Percentiles rank a stretch among this genome's conserved stretches.
Conservation (phyloP, 2,113 vertebrate species). For the Nannobrachium achirus region DNA sequence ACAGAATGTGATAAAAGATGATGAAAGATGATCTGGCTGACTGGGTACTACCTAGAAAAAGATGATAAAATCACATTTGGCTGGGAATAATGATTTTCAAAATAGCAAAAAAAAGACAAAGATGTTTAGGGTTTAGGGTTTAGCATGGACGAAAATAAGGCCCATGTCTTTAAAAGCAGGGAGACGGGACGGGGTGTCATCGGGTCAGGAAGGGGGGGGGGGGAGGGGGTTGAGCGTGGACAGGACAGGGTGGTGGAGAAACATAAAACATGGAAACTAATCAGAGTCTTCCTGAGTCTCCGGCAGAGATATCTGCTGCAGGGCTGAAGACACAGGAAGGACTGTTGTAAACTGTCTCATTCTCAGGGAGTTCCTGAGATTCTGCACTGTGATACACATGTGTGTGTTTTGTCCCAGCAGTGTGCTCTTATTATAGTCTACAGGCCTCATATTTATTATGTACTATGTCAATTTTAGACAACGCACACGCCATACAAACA, state of each 20-base stretch:
- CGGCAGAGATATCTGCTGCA: constrained; percentile 45
- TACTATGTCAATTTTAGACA: neutral
- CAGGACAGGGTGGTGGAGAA: constrained; percentile 30
- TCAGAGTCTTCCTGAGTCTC: constrained; percentile 76
- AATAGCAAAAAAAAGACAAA: too few species aligned
- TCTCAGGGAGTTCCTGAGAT: constrained; percentile 58
- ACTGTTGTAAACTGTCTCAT: constrained; percentile 64
- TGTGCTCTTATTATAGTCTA: neutral
- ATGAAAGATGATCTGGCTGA: too few species aligned
- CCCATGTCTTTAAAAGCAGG: constrained; percentile 24
- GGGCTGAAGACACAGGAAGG: constrained; percentile 67
- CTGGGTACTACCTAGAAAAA: too few species aligned
- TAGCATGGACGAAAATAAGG: too few species aligned
- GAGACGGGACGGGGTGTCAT: constrained; percentile 17
- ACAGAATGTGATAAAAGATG: too few species aligned
- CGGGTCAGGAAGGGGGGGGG: constrained; percentile 52
- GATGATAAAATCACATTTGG: too few species aligned
- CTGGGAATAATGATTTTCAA: too few species aligned
- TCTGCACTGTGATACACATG: constrained; percentile 8
- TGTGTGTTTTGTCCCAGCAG: neutral
- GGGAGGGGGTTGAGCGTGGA: constrained; percentile 35
- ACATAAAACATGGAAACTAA: constrained; percentile 57
- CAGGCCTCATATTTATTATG: constrained; percentile 6
- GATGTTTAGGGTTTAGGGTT: too few species aligned
- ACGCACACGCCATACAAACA: too few species aligned